Conservation (phyloP, 2,888 invertebrate species). For the Tineola bisselliella region DNA sequence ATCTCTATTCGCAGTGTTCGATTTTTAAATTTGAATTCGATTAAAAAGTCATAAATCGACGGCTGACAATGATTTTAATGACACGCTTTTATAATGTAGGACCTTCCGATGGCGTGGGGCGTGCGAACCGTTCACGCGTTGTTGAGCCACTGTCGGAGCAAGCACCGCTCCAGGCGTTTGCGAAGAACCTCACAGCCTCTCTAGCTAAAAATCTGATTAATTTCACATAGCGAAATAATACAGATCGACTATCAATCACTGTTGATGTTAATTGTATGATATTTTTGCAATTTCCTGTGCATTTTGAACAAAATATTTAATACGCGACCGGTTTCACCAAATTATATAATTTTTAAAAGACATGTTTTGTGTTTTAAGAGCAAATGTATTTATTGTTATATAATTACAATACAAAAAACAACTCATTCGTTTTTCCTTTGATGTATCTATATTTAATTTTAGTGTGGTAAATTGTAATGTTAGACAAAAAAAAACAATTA, state of each 20-base stretch:
- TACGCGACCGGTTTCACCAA: background rate
- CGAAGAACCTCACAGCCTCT: background rate
- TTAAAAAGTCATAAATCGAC: background rate
- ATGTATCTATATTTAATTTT: too few species aligned
- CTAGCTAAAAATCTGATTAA: background rate
- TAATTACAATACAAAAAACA: too few species aligned
- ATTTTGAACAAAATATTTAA: background rate
- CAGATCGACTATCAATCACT: background rate
- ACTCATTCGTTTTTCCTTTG: too few species aligned
- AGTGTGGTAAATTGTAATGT: too few species aligned
- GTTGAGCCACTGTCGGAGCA: constrained; percentile 38
- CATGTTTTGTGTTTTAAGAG: background rate
- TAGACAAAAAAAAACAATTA: too few species aligned
- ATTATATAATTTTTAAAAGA: background rate
- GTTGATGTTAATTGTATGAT: too few species aligned
- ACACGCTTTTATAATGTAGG: constrained; percentile 13
- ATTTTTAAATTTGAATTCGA: constrained; percentile 13
- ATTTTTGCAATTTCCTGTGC: background rate
- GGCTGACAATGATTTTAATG: background rate
- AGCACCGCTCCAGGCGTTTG: constrained; percentile 10
- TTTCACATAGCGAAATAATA: background rate
- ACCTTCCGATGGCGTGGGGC: constrained; percentile 21
- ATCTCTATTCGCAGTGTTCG: constrained; percentile 16
- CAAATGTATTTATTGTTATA: too few species aligned
- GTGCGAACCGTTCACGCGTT: constrained; percentile 45